Percentiles rank a stretch among this genome's conserved stretches.
These are phyloP conservation scores for Bubo scandiacus DNA, from an alignment of 2,113 vertebrate genomes.

Conservation along the genomic window DNA sequence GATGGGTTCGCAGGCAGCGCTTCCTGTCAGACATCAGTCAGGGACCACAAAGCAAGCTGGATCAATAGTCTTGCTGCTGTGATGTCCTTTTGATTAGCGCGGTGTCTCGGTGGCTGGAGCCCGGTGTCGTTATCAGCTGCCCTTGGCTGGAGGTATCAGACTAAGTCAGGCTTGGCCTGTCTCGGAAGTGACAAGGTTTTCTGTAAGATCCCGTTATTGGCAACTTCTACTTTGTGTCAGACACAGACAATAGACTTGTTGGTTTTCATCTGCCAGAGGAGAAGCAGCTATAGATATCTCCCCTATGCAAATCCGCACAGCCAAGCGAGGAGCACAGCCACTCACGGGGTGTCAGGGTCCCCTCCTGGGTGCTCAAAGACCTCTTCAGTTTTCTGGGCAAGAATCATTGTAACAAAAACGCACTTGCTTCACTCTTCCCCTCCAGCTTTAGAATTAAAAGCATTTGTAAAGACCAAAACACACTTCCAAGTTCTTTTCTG, in stretches of 20 bases:
- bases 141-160: not conserved
- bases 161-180: not conserved
- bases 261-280: not conserved
- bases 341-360: accelerated
- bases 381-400: not conserved
- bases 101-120: not conserved
- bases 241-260: not conserved
- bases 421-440: not conserved
- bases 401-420: not conserved
- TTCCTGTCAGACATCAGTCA: not conserved
- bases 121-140: accelerated
- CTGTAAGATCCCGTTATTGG: not conserved
- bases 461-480: not conserved
- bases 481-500: not conserved
- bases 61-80: not conserved
- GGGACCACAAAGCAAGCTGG: not conserved
- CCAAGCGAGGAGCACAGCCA: not conserved
- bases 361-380: not conserved
- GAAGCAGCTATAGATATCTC: not conserved
- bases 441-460: not conserved
- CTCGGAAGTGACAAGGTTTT: not conserved
- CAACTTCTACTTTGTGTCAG: not conserved
- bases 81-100: not conserved
- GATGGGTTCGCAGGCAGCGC: not conserved
- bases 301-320: not conserved